These are phyloP conservation scores for Autographa pulchrina DNA, from an alignment of 2,888 invertebrate genomes.

Conservation along the genomic window DNA sequence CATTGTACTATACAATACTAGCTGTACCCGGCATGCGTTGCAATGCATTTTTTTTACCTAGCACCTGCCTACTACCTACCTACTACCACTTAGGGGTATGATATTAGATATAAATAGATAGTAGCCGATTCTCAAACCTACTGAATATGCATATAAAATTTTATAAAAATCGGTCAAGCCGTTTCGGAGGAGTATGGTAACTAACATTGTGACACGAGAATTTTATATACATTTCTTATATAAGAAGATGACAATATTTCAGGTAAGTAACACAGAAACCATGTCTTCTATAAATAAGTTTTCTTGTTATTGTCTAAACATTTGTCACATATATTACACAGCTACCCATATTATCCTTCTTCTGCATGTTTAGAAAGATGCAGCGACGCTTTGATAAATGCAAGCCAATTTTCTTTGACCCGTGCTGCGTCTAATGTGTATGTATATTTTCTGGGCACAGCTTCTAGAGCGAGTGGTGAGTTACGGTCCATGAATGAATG, in stretches of 20 bases:
- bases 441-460: slow-evolving; percentile 53
- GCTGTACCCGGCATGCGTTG: too few relatives aligned
- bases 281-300: not conserved
- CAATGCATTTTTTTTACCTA: too few relatives aligned
- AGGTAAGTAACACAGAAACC: not conserved
- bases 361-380: slow-evolving; percentile 58
- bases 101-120: too few relatives aligned
- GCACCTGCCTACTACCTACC: too few relatives aligned
- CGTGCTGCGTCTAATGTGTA: slow-evolving; percentile 51
- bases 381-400: slow-evolving; percentile 67
- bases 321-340: slow-evolving; percentile 51
- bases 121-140: too few relatives aligned
- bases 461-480: slow-evolving; percentile 60
- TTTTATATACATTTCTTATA: too few relatives aligned
- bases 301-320: slow-evolving; percentile 11
- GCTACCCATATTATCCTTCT: slow-evolving; percentile 60
- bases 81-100: too few relatives aligned
- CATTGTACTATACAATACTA: too few relatives aligned
- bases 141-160: too few relatives aligned
- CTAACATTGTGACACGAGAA: too few relatives aligned
- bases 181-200: too few relatives aligned
- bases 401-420: slow-evolving; percentile 68
- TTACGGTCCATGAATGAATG: slow-evolving; percentile 81
- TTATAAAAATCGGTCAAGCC: too few relatives aligned
- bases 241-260: not conserved